A percentile compares a stretch with the other conserved stretches of the same genome.
Conservation (phyloP, 1,140 invertebrate species). For the Drosophila kurseongensis region DNA sequence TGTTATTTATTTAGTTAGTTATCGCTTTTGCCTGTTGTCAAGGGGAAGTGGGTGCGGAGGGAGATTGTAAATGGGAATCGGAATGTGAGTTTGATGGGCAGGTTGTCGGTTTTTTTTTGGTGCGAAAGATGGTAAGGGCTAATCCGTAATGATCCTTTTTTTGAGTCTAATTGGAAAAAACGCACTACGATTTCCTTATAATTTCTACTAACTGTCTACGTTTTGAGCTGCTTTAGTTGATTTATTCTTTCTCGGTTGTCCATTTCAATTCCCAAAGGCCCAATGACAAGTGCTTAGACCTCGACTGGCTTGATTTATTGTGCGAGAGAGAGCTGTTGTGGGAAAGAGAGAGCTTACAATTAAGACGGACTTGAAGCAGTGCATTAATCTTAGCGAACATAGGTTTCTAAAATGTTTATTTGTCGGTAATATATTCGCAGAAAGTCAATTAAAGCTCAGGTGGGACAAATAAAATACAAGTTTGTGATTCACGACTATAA, state of each 20-base stretch:
- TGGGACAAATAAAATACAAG: too few relatives aligned
- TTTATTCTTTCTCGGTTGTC: background rate
- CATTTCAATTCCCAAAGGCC: background rate
- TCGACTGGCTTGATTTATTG: background rate
- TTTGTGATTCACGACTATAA: too few relatives aligned
- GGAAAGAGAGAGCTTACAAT: background rate
- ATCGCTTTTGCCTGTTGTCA: constrained; percentile 56
- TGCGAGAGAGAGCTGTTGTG: background rate
- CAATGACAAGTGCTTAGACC: background rate
- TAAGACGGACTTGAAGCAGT: background rate
- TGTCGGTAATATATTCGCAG: too few relatives aligned
- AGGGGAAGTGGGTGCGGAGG: background rate
- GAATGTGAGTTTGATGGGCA: background rate
- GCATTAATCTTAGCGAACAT: background rate
- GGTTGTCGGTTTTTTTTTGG: background rate
- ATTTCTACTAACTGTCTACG: background rate
- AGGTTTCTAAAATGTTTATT: too few relatives aligned
- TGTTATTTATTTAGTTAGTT: constrained; percentile 82
- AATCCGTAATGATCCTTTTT: constrained; percentile 17
- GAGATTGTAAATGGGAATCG: background rate
- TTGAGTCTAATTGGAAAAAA: constrained; percentile 25
- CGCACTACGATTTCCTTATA: background rate
- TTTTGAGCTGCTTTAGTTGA: background rate
- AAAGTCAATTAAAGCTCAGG: too few relatives aligned
- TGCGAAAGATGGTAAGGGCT: background rate